These are phyloP conservation scores for Lepidocyrtinus sp. DNA, from an alignment of 2,888 invertebrate genomes.

Conservation along the genomic window DNA sequence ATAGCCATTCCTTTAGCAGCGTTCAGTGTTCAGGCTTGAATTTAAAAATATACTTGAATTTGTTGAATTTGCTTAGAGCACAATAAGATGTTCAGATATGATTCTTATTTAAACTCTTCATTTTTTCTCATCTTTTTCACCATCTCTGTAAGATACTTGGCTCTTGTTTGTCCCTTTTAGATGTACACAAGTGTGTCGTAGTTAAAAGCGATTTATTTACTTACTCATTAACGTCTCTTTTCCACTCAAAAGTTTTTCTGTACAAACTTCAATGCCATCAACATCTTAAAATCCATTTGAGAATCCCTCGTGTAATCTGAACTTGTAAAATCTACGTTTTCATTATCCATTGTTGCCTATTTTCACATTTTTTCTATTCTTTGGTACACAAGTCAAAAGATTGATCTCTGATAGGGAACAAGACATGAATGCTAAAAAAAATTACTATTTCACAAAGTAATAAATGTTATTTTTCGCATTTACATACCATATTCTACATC, in stretches of 20 bases:
- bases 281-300: neutral
- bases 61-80: neutral
- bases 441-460: conserved; percentile 46
- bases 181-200: conserved; percentile 25
- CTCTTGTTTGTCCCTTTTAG: neutral
- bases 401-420: conserved; percentile 22
- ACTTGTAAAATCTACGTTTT: conserved; percentile 2
- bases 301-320: conserved; percentile 6
- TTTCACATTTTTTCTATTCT: conserved; percentile 19
- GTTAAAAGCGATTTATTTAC: conserved; percentile 61
- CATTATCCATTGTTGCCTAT: conserved; percentile 4
- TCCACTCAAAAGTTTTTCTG: conserved; percentile 49
- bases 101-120: neutral
- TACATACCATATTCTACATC: conserved; percentile 9
- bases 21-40: no score
- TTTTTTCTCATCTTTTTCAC: neutral
- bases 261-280: conserved; percentile 19
- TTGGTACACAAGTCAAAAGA: conserved; percentile 18
- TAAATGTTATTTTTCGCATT: conserved; percentile 45
- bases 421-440: conserved; percentile 33
- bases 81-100: neutral
- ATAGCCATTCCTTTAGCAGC: no score
- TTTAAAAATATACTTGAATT: no score
- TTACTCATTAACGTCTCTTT: conserved; percentile 59
- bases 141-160: neutral